Conservation (phyloP, 2,888 invertebrate genomes). For the Eubasilissa splendida region DNA sequence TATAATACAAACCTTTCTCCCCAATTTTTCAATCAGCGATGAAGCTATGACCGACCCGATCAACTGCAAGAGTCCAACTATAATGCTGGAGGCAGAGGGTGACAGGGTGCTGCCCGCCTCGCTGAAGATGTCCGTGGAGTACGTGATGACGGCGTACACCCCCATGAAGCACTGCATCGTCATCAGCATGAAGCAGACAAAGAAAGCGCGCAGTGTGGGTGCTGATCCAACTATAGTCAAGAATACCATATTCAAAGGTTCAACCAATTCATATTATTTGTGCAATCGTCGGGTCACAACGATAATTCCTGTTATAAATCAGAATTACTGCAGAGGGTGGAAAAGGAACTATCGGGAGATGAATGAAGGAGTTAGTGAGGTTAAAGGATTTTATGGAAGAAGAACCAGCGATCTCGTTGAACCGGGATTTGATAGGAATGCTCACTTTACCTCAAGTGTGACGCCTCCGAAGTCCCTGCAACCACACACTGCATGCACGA, state of each 20-base stretch:
- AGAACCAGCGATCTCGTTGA: too few species aligned
- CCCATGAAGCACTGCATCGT: slow-evolving; percentile 50
- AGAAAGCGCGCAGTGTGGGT: slow-evolving; percentile 49
- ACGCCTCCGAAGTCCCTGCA: too few species aligned
- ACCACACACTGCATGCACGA: too few species aligned
- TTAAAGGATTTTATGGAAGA: too few species aligned
- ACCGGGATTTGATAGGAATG: too few species aligned
- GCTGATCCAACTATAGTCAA: slow-evolving; percentile 50
- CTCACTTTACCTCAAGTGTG: too few species aligned
- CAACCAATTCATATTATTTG: background rate
- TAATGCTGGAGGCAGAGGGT: slow-evolving; percentile 37
- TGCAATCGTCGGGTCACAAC: too few species aligned
- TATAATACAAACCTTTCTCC: slow-evolving; percentile 52
- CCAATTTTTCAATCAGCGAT: slow-evolving; percentile 49
- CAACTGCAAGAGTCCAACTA: slow-evolving; percentile 49
- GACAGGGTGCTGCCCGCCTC: slow-evolving; percentile 47
- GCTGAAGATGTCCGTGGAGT: slow-evolving; percentile 45
- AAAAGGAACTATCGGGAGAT: background rate
- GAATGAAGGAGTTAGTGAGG: background rate
- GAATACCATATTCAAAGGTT: background rate
- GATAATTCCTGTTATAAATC: background rate
- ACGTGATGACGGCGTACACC: slow-evolving; percentile 49
- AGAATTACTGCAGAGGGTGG: background rate
- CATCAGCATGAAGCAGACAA: slow-evolving; percentile 38
- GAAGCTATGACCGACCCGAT: slow-evolving; percentile 52